phyloP scores from a whole-genome alignment of 2,888 invertebrate species.

The Callimorpha dominula region DNA sequence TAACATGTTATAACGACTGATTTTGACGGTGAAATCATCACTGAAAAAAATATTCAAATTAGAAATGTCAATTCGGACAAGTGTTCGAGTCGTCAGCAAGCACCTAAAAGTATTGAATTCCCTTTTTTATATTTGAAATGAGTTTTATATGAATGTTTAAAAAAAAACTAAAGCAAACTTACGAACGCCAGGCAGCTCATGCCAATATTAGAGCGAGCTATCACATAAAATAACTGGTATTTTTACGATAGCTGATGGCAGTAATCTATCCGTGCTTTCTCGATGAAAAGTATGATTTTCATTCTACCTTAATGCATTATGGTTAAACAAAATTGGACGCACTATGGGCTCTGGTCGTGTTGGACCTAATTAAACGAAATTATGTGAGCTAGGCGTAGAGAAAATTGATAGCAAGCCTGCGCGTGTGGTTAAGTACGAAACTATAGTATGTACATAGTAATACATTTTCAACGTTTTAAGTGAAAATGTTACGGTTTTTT shows the following conservation, averaged over 20 bases:
- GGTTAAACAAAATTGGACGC: constrained; percentile 59
- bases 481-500: background rate
- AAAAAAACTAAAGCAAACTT: background rate
- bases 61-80: too few relatives aligned
- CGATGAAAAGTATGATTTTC: constrained; percentile 30
- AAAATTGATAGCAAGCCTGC: constrained; percentile 37
- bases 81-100: too few relatives aligned
- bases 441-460: background rate
- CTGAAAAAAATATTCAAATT: too few relatives aligned
- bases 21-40: too few relatives aligned
- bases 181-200: background rate
- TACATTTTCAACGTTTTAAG: background rate
- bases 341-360: constrained; percentile 55
- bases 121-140: too few relatives aligned
- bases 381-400: constrained; percentile 51
- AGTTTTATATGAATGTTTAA: background rate
- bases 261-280: constrained; percentile 43
- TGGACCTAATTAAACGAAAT: constrained; percentile 70
- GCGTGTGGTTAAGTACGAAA: background rate
- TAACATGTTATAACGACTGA: too few relatives aligned
- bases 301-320: constrained; percentile 23
- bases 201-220: background rate
- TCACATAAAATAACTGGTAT: constrained; percentile 13
- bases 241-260: constrained; percentile 43
- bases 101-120: too few relatives aligned